phyloP scores from a whole-genome alignment of 2,113 vertebrate species.

The Marcusenius ussheri region DNA sequence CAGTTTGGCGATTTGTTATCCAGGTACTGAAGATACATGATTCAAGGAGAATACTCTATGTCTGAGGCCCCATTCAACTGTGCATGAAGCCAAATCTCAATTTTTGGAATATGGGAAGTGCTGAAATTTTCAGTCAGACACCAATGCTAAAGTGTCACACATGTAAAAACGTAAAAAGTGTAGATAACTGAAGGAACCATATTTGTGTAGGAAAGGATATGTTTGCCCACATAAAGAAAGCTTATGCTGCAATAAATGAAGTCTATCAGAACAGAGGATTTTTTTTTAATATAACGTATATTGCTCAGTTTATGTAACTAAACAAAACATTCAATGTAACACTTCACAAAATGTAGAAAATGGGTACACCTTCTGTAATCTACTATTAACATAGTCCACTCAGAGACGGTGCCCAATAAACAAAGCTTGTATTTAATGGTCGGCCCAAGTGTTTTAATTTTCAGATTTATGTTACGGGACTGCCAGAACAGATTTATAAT shows the following conservation, averaged over 20 bases:
- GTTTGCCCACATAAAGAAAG: not conserved
- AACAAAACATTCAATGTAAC: not conserved
- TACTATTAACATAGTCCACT: not conserved
- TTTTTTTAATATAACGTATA: slow-evolving; percentile 6
- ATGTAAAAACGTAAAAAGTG: not conserved
- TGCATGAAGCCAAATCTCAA: not conserved
- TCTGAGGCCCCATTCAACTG: not conserved
- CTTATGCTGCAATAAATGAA: not conserved
- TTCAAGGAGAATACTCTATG: not conserved
- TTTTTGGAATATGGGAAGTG: not conserved
- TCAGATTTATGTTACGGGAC: not conserved
- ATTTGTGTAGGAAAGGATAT: not conserved
- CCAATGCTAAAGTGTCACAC: not conserved
- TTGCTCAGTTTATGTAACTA: not conserved
- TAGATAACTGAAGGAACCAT: not conserved
- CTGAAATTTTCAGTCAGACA: not conserved
- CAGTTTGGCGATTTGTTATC: not conserved
- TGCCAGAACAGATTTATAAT: not conserved
- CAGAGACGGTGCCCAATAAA: slow-evolving; percentile 10
- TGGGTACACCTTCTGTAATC: slow-evolving; percentile 6
- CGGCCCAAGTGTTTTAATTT: slow-evolving; percentile 1
- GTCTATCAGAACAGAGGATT: not conserved
- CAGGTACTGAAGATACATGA: not conserved
- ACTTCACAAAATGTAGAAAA: slow-evolving; percentile 13
- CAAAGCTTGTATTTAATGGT: not conserved